Conservation (phyloP, 2,797 vertebrate genomes). For the Anniella stebbinsi region DNA sequence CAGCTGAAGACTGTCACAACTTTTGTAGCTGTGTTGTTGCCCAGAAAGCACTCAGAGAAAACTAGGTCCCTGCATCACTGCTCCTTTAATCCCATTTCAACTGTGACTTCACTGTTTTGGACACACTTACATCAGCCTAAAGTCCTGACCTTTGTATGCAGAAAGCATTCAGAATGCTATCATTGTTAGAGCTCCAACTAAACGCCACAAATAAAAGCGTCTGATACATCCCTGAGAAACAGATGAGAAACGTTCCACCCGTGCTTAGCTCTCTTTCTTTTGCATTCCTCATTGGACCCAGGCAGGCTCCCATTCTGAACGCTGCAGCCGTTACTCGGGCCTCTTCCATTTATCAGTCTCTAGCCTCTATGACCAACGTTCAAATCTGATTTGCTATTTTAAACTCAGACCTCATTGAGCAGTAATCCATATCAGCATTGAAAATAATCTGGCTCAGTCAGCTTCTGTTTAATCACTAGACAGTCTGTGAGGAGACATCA, state of each 20-base stretch:
- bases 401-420: slow-evolving; percentile 32
- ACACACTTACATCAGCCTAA: slow-evolving; percentile 50
- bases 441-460: slow-evolving; percentile 49
- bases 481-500: slow-evolving; percentile 4
- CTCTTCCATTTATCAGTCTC: slow-evolving; percentile 45
- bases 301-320: slow-evolving; percentile 27
- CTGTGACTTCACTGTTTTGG: slow-evolving; percentile 42
- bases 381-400: slow-evolving; percentile 58
- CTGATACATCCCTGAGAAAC: not conserved
- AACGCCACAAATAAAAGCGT: not conserved
- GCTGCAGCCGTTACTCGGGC: slow-evolving; percentile 37
- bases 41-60: not conserved
- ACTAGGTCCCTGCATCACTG: not conserved
- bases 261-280: slow-evolving; percentile 50
- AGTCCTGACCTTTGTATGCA: slow-evolving; percentile 59
- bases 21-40: not conserved
- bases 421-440: slow-evolving; percentile 41
- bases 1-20: not conserved
- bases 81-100: slow-evolving; percentile 16
- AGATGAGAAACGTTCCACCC: slow-evolving; percentile 48
- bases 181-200: slow-evolving; percentile 34
- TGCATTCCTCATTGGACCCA: slow-evolving; percentile 35
- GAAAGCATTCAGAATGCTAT: slow-evolving; percentile 52
- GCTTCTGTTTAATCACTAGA: slow-evolving; percentile 24
- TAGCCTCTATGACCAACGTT: slow-evolving; percentile 7